phyloP scores from a whole-genome alignment of 2,113 vertebrate species.

The Tricholaema leucomelas region DNA sequence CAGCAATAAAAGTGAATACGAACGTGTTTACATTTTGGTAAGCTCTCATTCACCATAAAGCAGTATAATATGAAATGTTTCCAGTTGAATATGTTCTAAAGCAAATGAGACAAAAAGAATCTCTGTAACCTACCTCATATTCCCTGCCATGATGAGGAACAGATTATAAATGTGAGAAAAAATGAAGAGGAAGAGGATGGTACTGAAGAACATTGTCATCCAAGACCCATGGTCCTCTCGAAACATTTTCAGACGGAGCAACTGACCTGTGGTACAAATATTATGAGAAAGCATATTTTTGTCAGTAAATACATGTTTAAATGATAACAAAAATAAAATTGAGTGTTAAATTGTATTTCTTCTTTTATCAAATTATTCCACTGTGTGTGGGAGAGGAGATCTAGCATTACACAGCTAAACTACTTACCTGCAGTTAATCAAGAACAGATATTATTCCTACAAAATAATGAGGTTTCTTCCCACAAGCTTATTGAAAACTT shows the following conservation, averaged over 20 bases:
- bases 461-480: not conserved
- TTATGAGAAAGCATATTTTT: not conserved
- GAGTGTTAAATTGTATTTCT: not conserved
- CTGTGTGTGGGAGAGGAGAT: not conserved
- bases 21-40: not conserved
- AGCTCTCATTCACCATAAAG: not conserved
- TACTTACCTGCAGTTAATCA: not conserved
- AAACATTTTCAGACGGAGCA: slow-evolving; percentile 97
- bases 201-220: slow-evolving; percentile 99
- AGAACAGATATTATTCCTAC: not conserved
- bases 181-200: slow-evolving; percentile 97
- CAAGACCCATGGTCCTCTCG: slow-evolving; percentile 97
- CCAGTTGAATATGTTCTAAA: slow-evolving; percentile 3
- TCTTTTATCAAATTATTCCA: not conserved
- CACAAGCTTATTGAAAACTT: not conserved
- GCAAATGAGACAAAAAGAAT: not conserved
- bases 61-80: not conserved
- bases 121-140: slow-evolving; percentile 87
- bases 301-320: not conserved
- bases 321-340: not conserved
- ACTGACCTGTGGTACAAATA: slow-evolving; percentile 82
- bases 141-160: slow-evolving; percentile 89
- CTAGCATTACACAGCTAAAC: not conserved
- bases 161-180: slow-evolving; percentile 98
- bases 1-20: not conserved